Conservation (phyloP, 92 coral and sea anemone genomes). For the Bergia sp. region DNA sequence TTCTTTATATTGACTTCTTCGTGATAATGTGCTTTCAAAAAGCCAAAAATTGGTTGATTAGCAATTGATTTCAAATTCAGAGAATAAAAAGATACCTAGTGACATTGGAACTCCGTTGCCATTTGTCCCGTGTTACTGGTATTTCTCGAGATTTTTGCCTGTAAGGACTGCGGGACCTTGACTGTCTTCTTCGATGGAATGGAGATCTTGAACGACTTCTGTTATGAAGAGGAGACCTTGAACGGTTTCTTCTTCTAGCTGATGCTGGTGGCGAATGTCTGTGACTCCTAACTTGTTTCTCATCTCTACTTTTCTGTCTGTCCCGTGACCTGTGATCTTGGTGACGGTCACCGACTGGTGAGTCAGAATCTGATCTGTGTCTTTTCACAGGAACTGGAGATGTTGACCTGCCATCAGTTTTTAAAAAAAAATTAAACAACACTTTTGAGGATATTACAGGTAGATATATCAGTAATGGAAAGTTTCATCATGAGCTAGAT, state of each 20-base stretch:
- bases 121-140: not conserved
- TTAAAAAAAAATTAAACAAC: too few species aligned
- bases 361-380: conserved; percentile 20
- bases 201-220: conserved; percentile 35
- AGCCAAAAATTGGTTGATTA: too few species aligned
- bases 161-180: conserved; percentile 55
- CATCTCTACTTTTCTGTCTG: conserved; percentile 12
- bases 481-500: too few species aligned
- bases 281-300: conserved; percentile 30
- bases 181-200: conserved; percentile 41
- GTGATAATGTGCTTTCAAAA: too few species aligned
- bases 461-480: too few species aligned
- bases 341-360: not conserved
- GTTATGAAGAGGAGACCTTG: conserved; percentile 22
- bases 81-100: conserved; percentile 59
- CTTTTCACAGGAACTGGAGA: conserved; percentile 48
- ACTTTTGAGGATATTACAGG: too few species aligned
- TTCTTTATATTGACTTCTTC: too few species aligned
- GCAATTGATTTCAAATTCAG: not conserved
- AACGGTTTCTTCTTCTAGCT: conserved; percentile 6
- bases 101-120: conserved; percentile 65
- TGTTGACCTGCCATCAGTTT: conserved; percentile 16
- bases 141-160: conserved; percentile 31
- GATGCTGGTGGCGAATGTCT: not conserved
- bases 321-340: conserved; percentile 13